These are phyloP conservation scores for Tenualosa ilisha DNA, from an alignment of 2,797 vertebrate genomes.

Conservation along the genomic window DNA sequence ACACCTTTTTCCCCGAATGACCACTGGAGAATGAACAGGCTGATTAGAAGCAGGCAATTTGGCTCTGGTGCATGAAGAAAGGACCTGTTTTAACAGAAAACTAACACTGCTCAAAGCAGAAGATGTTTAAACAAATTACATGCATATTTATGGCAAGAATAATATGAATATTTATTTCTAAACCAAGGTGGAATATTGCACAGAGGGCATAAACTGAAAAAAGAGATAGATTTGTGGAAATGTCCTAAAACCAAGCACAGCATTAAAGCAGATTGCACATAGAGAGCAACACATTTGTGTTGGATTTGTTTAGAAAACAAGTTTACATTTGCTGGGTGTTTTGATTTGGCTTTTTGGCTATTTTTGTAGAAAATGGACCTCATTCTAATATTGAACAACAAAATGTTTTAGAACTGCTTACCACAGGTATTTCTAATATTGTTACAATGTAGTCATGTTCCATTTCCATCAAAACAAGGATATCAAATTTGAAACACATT, in stretches of 20 bases:
- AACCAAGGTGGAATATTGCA: constrained; percentile 54
- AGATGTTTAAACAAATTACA: neutral
- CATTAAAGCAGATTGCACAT: constrained; percentile 42
- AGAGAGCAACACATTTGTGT: constrained; percentile 41
- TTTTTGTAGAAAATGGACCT: constrained; percentile 11
- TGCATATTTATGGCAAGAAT: constrained; percentile 40
- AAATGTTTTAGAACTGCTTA: neutral
- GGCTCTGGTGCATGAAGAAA: too few species aligned
- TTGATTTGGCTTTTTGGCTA: neutral
- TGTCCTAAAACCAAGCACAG: constrained; percentile 35
- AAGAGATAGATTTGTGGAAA: constrained; percentile 21
- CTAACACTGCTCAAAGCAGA: constrained; percentile 26
- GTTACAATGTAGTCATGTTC: constrained; percentile 5
- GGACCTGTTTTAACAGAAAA: neutral
- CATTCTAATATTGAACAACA: neutral
- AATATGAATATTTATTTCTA: constrained; percentile 48
- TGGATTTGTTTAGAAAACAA: constrained; percentile 32
- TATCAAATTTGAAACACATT: constrained; percentile 8
- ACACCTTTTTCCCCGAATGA: neutral
- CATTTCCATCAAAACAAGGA: constrained; percentile 23
- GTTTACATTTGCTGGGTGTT: constrained; percentile 9
- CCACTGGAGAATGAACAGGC: constrained; percentile 6
- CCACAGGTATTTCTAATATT: neutral
- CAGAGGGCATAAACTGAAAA: constrained; percentile 46
- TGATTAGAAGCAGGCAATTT: too few species aligned